Evolutionary conservation across 2,888 invertebrate genomes (phyloP).

Genomic region (Crocallis elinguaria): DNA sequence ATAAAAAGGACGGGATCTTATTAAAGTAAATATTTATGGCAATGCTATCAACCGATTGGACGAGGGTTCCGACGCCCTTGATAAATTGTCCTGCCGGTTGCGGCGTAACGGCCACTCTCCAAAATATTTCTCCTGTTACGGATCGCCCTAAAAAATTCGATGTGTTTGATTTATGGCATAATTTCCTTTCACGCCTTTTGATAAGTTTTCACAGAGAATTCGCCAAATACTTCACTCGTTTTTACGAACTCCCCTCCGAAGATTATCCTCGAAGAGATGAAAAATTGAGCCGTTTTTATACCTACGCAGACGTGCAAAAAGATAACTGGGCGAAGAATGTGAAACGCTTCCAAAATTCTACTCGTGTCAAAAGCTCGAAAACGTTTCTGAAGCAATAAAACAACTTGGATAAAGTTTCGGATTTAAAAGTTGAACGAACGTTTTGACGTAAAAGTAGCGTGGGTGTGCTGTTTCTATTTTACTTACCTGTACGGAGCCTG

Average conservation of each 20-base stretch:
- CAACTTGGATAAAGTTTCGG: constrained; percentile 59
- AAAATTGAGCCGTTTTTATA: constrained; percentile 36
- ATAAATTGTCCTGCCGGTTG: constrained; percentile 79
- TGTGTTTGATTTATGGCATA: constrained; percentile 74
- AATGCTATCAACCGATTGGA: constrained; percentile 82
- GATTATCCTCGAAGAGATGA: constrained; percentile 32
- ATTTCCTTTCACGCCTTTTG: constrained; percentile 69
- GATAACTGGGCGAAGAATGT: constrained; percentile 31
- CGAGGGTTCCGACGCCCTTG: constrained; percentile 78
- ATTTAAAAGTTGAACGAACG: constrained; percentile 75
- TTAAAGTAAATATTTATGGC: constrained; percentile 85
- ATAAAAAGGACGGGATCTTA: constrained; percentile 82
- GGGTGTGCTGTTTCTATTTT: constrained; percentile 72
- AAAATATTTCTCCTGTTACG: constrained; percentile 73
- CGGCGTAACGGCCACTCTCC: constrained; percentile 70
- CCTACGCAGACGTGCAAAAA: constrained; percentile 32
- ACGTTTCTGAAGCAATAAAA: constrained; percentile 55
- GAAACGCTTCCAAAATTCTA: constrained; percentile 48
- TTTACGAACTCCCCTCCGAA: constrained; percentile 37
- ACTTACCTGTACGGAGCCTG: too few relatives aligned
- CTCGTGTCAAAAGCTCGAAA: constrained; percentile 53
- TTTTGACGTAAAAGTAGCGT: constrained; percentile 68
- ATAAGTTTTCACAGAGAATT: constrained; percentile 56
- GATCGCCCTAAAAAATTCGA: constrained; percentile 70
- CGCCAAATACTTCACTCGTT: constrained; percentile 45